A percentile compares a stretch with the other conserved stretches of the same genome.
phyloP scores from a whole-genome alignment of 2,113 vertebrate species.

The Bostrychus sinensis region DNA sequence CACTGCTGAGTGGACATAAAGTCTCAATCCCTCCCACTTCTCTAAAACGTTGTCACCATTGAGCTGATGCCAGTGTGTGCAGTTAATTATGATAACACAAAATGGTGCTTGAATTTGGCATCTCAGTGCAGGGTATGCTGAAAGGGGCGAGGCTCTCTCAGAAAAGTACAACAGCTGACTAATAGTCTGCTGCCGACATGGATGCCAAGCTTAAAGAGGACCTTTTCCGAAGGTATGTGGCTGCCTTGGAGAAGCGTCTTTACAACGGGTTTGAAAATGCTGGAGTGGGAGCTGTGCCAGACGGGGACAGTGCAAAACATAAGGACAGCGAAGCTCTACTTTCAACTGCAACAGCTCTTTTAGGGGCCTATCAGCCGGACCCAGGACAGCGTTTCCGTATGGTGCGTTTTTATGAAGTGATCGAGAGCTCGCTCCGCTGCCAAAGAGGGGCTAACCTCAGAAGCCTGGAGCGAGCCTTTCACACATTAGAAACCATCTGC shows the following conservation, averaged over 20 bases:
- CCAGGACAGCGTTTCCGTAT: conserved; percentile 91
- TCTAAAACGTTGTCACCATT: conserved; percentile 33
- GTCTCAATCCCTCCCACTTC: conserved; percentile 30
- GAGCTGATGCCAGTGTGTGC: conserved; percentile 37
- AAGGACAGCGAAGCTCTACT: conserved; percentile 84
- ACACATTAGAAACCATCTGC: conserved; percentile 89
- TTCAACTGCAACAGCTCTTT: conserved; percentile 89
- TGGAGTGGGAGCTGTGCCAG: conserved; percentile 63
- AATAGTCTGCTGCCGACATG: conserved; percentile 81
- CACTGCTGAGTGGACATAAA: conserved; percentile 55
- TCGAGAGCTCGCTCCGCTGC: conserved; percentile 87
- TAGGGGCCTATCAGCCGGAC: conserved; percentile 91
- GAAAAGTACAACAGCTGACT: conserved; percentile 64
- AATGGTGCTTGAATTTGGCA: conserved; percentile 63
- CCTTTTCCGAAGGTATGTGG: conserved; percentile 94
- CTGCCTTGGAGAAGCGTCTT: conserved; percentile 88
- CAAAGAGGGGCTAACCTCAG: conserved; percentile 87
- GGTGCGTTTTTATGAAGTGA: conserved; percentile 93
- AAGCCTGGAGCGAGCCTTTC: conserved; percentile 87
- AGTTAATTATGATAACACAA: conserved; percentile 59
- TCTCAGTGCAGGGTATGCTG: conserved; percentile 62
- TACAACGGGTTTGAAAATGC: conserved; percentile 76
- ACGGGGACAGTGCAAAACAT: conserved; percentile 75
- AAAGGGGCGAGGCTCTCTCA: conserved; percentile 58
- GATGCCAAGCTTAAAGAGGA: conserved; percentile 98